Evolutionary conservation across 2,113 vertebrate species (phyloP), one percentile per base, ranked within the genome.

Genomic region (Trogon melanurus): DNA sequence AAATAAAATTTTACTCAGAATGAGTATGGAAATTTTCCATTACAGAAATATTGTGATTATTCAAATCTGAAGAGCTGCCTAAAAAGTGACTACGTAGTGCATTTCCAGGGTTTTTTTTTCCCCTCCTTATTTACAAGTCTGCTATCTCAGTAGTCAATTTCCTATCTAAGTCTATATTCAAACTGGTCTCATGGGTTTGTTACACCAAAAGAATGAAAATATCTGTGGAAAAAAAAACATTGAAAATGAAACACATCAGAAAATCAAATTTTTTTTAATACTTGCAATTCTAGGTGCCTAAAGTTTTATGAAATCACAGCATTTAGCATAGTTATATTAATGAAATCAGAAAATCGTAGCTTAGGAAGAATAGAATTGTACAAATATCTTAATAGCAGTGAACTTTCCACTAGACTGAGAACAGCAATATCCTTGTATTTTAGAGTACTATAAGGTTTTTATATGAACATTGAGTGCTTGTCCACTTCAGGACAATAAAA

Each of bases 161-260:
- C 84, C 32, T 29, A 10, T 61, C 32, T 25, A 85, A 1, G 0
- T 15, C 32, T 79, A 18, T 50, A 79, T 53, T 73, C 23, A 80
- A 74, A 27, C 5, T n/a, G 23, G 21, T 41, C 44, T 32, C 12
- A 16, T 13, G 13, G 13, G 3, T 67, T 70, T 34, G 10, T 64
- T 67, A 70, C 5, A 64, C 2, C 3, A 64, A 81, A 92, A 32
- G 7, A 82, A 87, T 7, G 36, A 50, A 53, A 93, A 90, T 80
- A 11, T 51, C 16, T 15, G 5, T 3, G 12, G 44, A 4, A n/a
- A 6, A 80, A 69, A 86, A 73, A 58, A 22, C 0, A 2, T 47
- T 29, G 16, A 75, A 85, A 32, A 81, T 6, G 61, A 83, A 89
- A 79, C 16, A 69, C 5, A 36, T 2, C 19, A 74, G 18, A 89